Evolutionary conservation across 2,113 vertebrate genomes (phyloP).

Genomic region (Pholis gunnellus): DNA sequence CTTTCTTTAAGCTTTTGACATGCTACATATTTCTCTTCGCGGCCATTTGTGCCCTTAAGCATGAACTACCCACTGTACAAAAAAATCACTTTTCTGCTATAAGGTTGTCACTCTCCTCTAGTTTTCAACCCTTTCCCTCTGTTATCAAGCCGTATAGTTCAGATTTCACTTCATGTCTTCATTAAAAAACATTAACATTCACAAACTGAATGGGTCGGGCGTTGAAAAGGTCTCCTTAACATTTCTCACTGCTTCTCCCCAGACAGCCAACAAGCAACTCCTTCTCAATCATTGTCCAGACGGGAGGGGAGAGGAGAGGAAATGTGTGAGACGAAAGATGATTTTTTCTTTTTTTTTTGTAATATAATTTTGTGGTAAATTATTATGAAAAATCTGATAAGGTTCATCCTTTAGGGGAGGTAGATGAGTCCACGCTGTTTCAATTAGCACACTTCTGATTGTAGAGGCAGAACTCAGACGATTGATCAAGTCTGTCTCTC

Average conservation of each 20-base stretch:
- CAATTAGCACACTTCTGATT: conserved; percentile 81
- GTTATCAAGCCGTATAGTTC: conserved; percentile 89
- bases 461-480: conserved; percentile 76
- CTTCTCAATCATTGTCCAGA: conserved; percentile 90
- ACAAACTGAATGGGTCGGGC: conserved; percentile 92
- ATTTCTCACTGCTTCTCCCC: conserved; percentile 87
- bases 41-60: conserved; percentile 35
- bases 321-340: conserved; percentile 38
- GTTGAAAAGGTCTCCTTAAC: conserved; percentile 98
- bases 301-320: conserved; percentile 21
- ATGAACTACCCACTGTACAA: not conserved
- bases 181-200: conserved; percentile 97
- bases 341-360: conserved; percentile 34
- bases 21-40: conserved; percentile 39
- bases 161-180: conserved; percentile 92
- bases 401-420: conserved; percentile 61
- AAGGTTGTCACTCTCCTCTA: conserved; percentile 31
- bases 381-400: conserved; percentile 59
- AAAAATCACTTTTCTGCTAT: conserved; percentile 23
- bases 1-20: conserved; percentile 57
- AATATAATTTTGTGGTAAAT: conserved; percentile 53
- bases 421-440: conserved; percentile 69
- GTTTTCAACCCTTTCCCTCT: conserved; percentile 70
- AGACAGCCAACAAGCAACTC: conserved; percentile 87
- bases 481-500: conserved; percentile 79